Evolutionary conservation across 2,888 invertebrate genomes (phyloP), one percentile per base, ranked within the genome.

Genomic region (Ditula angustiorana): DNA sequence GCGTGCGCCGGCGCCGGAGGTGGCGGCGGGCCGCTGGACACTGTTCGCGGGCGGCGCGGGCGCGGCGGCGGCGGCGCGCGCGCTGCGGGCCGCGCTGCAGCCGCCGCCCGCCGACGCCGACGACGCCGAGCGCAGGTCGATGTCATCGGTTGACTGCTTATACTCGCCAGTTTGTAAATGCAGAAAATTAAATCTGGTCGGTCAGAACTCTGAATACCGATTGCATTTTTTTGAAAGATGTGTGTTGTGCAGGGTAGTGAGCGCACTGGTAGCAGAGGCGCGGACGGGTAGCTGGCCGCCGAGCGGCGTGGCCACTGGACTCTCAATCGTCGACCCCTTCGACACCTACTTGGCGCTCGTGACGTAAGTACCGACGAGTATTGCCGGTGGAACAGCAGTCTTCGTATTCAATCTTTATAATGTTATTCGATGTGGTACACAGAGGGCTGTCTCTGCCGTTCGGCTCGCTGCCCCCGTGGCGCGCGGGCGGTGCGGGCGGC

Each of bases 321-420:
- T 96, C 33, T 95, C 95, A 44, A 94, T 94, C 53, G 93, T 95
- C 68, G 96, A 96, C 85, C 88, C 92, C 62, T 83, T 92, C 72
- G 96, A 96, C 77, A 92, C 94, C 46, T 96, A 96, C 86, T 94
- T 95, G 46, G 95, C 96, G 8, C 86, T 95, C 61, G 94, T 95
- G 69, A 95, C 94, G 96, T 96, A 81, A 91, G 94, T 85, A 66
- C 64, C 5, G 8, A 28, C 1, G 19, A 19, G 13, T n/a, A 7
- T 11, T 16, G n/a, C 28, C 10, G 30, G 5, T 5, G 10, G 7
- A 30, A 13, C 11, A 33, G n/a, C n/a, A n/a, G n/a, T n/a, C n/a
- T n/a, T n/a, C n/a, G n/a, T n/a, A n/a, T n/a, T n/a, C n/a, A n/a
- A n/a, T n/a, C 8, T 28, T 2, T 28, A 28, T 28, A 28, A 28